Percentiles rank a stretch among this genome's conserved stretches.
Evolutionary conservation across 1,140 invertebrate species (phyloP).

Genomic region (Apocrypta bakeri): DNA sequence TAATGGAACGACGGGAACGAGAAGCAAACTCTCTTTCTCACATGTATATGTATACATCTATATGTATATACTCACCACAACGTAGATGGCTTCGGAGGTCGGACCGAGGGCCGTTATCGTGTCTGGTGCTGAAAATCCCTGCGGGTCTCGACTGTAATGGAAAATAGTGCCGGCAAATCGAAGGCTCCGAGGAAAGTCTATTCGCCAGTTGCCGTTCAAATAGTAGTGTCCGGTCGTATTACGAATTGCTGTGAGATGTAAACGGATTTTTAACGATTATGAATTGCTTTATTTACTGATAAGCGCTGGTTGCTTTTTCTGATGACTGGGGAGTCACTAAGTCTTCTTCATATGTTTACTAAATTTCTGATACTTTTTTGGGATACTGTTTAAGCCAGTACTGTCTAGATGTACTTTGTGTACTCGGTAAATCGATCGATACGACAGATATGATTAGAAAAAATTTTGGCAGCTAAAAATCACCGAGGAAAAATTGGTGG

Average conservation of each 20-base stretch:
- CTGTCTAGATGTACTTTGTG: no score
- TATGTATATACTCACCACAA: conserved; percentile 84
- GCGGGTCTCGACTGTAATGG: conserved; percentile 88
- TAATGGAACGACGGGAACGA: neutral
- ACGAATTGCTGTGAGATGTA: conserved; percentile 80
- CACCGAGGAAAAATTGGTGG: no score
- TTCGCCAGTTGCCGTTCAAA: conserved; percentile 94
- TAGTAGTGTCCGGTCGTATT: conserved; percentile 90
- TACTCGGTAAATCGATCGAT: no score
- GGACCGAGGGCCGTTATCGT: conserved; percentile 88
- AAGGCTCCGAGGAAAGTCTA: conserved; percentile 89
- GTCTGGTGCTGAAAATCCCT: conserved; percentile 88
- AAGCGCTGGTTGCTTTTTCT: neutral
- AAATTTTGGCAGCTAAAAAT: no score
- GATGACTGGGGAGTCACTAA: no score
- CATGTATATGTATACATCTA: neutral
- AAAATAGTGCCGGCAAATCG: conserved; percentile 89
- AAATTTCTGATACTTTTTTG: no score
- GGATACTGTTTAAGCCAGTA: no score
- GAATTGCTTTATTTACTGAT: neutral
- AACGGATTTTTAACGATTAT: neutral
- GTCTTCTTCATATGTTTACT: no score
- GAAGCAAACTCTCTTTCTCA: neutral
- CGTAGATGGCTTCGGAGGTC: conserved; percentile 88
- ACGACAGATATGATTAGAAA: neutral